Base-by-base conservation (phyloP, 2,888 invertebrate species). In the Xylota sylvarum region DNA sequence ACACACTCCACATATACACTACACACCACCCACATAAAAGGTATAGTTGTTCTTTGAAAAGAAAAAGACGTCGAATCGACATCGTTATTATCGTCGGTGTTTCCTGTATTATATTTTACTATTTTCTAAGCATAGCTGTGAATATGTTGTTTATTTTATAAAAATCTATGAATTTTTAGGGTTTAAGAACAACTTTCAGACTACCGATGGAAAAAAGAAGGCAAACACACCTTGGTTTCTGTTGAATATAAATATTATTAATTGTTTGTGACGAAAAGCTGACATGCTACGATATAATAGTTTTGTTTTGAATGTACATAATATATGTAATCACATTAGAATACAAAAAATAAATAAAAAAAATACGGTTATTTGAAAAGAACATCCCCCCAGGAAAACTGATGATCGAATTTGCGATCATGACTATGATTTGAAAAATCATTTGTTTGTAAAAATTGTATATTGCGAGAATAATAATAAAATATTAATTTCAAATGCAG, bases 371-470 rank as follows among this genome's bases (percentile, higher is more conserved):
- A 81, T 73, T 77, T 52, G 55, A 76, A 55, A 64, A 48, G 4
- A n/a, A 73, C 35, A 56, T 70, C 27, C 62, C 62, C 46, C 69
- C 56, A 56, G 23, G 23, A 84, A 65, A 65, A 7, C 46, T 67
- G 37, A 69, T 37, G 19, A 73, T 62, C 43, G 46, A 17, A 40
- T 19, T 55, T 72, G 50, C 58, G 77, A 50, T 72, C 67, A 27
- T 77, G 14, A 17, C 30, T 55, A 77, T 86, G 40, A 67, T 62
- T 77, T 81, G 0, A 76, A 72, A 81, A 81, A 77, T 72, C 72
- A 72, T 86, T 86, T 86, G 86, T 86, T 86, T 86, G 86, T 86
- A 86, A 87, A 77, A 87, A 87, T 84, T 84, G 84, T 87, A 87
- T 80, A 80, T 80, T 80, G 72, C 79, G 83, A 84, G 67, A 73